phyloP scores from a whole-genome alignment of 1,140 invertebrate species.

The Conus ventricosus region DNA sequence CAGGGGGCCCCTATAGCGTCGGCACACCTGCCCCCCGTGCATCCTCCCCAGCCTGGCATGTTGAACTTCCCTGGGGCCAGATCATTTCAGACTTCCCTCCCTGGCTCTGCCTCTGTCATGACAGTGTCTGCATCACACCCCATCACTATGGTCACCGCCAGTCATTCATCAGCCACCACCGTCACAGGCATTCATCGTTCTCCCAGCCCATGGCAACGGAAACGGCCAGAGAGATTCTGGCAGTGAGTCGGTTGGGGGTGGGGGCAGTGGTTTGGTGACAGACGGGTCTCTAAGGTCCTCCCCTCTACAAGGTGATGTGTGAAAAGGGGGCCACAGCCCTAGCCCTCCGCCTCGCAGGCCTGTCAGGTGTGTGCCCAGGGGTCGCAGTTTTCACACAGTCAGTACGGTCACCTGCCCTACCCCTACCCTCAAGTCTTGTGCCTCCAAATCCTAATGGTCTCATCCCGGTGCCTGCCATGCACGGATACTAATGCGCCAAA shows the following conservation, averaged over 20 bases:
- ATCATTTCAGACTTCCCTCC: background rate
- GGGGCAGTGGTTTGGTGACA: background rate
- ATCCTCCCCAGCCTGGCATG: slow-evolving; percentile 20
- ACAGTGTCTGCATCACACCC: slow-evolving; percentile 24
- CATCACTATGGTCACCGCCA: slow-evolving; percentile 21
- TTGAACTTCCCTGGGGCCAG: slow-evolving; percentile 3
- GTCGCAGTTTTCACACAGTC: background rate
- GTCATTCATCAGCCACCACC: background rate
- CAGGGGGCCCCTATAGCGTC: background rate
- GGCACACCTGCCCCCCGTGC: background rate
- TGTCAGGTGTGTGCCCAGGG: slow-evolving; percentile 26
- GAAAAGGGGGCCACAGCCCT: background rate
- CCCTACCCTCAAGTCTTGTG: slow-evolving; percentile 8
- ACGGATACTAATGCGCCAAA: slow-evolving; percentile 6
- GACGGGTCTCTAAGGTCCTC: slow-evolving; percentile 17
- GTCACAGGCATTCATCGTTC: slow-evolving; percentile 11
- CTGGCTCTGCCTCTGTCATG: slow-evolving; percentile 20
- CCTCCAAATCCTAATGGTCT: slow-evolving; percentile 15
- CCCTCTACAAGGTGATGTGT: background rate
- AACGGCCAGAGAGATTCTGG: slow-evolving; percentile 25
- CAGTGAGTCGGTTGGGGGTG: background rate
- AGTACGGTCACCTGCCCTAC: background rate
- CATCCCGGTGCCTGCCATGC: slow-evolving; percentile 10
- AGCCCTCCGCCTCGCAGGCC: slow-evolving; percentile 24
- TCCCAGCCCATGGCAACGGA: slow-evolving; percentile 15